phyloP scores from a whole-genome alignment of 2,888 invertebrate genomes.

The Frankliniella fusca region DNA sequence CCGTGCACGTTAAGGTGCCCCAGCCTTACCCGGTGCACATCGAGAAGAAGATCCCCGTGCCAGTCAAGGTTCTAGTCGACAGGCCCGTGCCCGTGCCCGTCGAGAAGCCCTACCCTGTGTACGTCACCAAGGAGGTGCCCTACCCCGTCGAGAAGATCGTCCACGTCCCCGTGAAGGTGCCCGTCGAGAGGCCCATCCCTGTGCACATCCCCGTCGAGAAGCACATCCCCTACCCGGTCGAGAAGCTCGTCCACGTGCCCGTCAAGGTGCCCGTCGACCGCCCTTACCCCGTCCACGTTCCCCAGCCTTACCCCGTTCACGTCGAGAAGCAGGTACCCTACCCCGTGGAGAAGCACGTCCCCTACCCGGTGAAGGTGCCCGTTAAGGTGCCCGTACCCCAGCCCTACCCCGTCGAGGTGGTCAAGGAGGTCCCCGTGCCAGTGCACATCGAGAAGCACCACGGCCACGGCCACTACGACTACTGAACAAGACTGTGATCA shows the following conservation, averaged over 20 bases:
- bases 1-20: constrained; percentile 63
- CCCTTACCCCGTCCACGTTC: constrained; percentile 66
- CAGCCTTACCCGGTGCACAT: constrained; percentile 51
- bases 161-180: constrained; percentile 63
- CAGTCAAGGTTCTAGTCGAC: constrained; percentile 57
- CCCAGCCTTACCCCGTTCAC: constrained; percentile 59
- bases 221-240: constrained; percentile 57
- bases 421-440: constrained; percentile 57
- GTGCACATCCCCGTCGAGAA: constrained; percentile 56
- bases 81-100: constrained; percentile 51
- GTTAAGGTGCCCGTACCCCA: constrained; percentile 58
- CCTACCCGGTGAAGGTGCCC: constrained; percentile 68
- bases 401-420: constrained; percentile 58
- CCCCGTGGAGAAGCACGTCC: constrained; percentile 74
- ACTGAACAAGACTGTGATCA: constrained; percentile 33
- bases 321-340: constrained; percentile 58
- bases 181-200: constrained; percentile 64
- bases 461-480: constrained; percentile 43
- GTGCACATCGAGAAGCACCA: constrained; percentile 53
- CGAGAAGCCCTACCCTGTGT: constrained; percentile 73
- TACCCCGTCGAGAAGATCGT: constrained; percentile 66
- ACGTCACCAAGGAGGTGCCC: constrained; percentile 69
- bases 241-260: constrained; percentile 59
- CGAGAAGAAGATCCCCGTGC: constrained; percentile 70
- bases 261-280: constrained; percentile 66